These are phyloP conservation scores for Allolobophora icterica DNA, from an alignment of 2,888 invertebrate genomes.

Conservation along the genomic window DNA sequence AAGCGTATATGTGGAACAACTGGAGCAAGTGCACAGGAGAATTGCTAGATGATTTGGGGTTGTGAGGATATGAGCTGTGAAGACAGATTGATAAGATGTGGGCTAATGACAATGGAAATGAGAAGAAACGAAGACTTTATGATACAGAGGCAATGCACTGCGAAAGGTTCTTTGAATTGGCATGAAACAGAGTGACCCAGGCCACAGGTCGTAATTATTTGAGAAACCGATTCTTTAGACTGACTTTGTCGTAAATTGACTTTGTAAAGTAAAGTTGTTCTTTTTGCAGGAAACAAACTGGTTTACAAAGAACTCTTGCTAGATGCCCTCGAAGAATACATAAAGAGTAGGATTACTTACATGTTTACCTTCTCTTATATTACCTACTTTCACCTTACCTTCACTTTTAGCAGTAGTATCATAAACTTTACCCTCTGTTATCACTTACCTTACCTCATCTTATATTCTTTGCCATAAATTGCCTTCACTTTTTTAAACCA, in stretches of 20 bases:
- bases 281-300: slow-evolving; percentile 30
- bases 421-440: not conserved
- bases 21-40: too few relatives aligned
- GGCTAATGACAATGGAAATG: not conserved
- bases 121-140: not conserved
- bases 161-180: not conserved
- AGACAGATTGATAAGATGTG: not conserved
- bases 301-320: slow-evolving; percentile 38
- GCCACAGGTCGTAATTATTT: not conserved
- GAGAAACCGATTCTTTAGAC: not conserved
- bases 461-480: too few relatives aligned
- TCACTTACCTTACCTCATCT: not conserved
- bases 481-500: not conserved
- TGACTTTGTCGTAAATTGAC: not conserved
- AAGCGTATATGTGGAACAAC: too few relatives aligned
- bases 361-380: not conserved
- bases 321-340: slow-evolving; percentile 32
- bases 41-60: not conserved
- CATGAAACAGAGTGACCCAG: not conserved
- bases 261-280: not conserved
- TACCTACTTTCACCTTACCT: too few relatives aligned
- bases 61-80: not conserved
- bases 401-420: too few relatives aligned
- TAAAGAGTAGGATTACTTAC: slow-evolving; percentile 30
- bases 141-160: not conserved